A percentile compares a stretch with the other conserved stretches of the same genome.
Conservation (phyloP, 2,113 vertebrate genomes). For the Petrocephalus microphthalmus region DNA sequence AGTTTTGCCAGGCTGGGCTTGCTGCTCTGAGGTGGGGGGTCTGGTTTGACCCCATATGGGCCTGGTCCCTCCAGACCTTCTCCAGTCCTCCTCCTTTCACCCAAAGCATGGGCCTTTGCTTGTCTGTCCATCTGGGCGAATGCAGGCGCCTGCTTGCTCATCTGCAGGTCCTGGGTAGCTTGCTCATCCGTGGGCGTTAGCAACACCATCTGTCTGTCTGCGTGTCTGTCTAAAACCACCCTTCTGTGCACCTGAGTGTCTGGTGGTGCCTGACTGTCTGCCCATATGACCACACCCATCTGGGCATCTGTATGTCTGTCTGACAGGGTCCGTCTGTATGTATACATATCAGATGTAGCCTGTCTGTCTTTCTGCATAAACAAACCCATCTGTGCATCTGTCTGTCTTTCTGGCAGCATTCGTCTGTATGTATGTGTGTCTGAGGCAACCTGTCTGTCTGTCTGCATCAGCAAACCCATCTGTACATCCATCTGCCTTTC, state of each 20-base stretch:
- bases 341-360: neutral
- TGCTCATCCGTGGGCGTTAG: neutral
- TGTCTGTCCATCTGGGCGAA: slow-evolving; percentile 18
- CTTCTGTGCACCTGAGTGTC: neutral
- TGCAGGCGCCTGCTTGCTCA: neutral
- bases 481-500: neutral
- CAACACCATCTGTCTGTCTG: slow-evolving; percentile 6
- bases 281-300: neutral
- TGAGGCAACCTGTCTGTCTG: neutral
- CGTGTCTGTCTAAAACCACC: neutral
- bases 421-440: neutral
- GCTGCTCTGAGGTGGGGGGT: slow-evolving; percentile 54
- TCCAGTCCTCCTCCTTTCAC: slow-evolving; percentile 25
- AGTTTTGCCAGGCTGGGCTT: slow-evolving; percentile 54
- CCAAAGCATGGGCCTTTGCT: slow-evolving; percentile 9
- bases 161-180: neutral
- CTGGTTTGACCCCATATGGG: slow-evolving; percentile 41
- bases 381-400: neutral
- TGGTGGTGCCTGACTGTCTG: neutral
- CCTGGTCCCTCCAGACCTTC: slow-evolving; percentile 10
- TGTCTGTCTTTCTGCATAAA: neutral
- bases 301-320: neutral
- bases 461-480: neutral
- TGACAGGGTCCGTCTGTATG: neutral
- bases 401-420: neutral